A percentile compares a stretch with the other conserved stretches of the same genome.
Evolutionary conservation across 2,113 vertebrate genomes (phyloP).

Genomic region (Dicerorhinus sumatrensis): DNA sequence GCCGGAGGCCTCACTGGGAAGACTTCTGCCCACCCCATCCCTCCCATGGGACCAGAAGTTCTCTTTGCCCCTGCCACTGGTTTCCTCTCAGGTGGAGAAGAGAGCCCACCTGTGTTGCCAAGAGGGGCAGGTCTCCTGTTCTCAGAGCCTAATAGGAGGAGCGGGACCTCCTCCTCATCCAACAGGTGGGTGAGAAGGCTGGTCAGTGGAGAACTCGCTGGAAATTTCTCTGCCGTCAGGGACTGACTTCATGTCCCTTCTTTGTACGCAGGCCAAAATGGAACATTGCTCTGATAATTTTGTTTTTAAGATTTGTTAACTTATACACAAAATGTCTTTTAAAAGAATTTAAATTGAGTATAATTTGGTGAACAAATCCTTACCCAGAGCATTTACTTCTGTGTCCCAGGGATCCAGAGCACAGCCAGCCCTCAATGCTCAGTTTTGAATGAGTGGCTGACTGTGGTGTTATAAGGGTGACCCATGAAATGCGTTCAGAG

Average conservation of each 20-base stretch:
- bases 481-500: not conserved
- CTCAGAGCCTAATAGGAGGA: not conserved
- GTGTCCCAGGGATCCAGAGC: too few relatives aligned
- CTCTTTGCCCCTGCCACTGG: not conserved
- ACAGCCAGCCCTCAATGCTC: fast-evolving
- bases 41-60: not conserved
- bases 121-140: not conserved
- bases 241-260: not conserved
- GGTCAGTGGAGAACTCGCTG: not conserved
- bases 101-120: constrained; percentile 16
- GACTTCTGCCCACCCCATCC: not conserved
- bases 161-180: not conserved
- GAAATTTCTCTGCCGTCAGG: not conserved
- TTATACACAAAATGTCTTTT: not conserved
- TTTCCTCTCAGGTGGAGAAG: not conserved
- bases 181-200: not conserved
- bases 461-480: too few relatives aligned
- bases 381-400: not conserved
- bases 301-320: not conserved
- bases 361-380: not conserved
- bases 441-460: not conserved
- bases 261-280: not conserved
- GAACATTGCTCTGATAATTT: not conserved
- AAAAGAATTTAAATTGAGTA: not conserved
- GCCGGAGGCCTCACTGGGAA: constrained; percentile 27